phyloP scores from a whole-genome alignment of 2,888 invertebrate species.

The Lissocephala sabroskyi region DNA sequence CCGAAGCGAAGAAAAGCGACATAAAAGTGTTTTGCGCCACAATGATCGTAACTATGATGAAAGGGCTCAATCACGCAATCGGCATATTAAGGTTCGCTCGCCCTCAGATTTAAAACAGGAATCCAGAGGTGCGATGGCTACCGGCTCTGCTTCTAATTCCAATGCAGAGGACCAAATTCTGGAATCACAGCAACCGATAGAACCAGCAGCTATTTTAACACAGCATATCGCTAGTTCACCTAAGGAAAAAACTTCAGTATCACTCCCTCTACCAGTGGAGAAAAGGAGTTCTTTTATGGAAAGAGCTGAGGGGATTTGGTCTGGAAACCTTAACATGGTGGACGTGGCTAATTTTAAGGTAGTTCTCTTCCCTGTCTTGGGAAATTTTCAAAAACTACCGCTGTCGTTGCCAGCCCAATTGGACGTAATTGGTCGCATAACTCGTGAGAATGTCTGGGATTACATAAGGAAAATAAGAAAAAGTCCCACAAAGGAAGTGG shows the following conservation, averaged over 20 bases:
- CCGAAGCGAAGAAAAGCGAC: constrained; percentile 61
- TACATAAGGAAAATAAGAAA: constrained; percentile 93
- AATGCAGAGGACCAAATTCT: constrained; percentile 71
- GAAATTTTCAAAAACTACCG: constrained; percentile 53
- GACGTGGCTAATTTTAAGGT: constrained; percentile 92
- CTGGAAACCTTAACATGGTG: constrained; percentile 90
- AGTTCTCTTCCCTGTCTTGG: constrained; percentile 79
- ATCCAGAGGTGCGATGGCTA: too few relatives aligned
- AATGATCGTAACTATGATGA: too few relatives aligned
- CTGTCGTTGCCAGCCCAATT: constrained; percentile 79
- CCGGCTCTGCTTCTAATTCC: too few relatives aligned
- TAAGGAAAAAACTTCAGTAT: background rate
- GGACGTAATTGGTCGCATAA: constrained; percentile 93
- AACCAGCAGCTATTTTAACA: constrained; percentile 68
- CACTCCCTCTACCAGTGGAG: too few relatives aligned
- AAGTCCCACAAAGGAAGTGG: constrained; percentile 89
- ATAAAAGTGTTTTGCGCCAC: constrained; percentile 44
- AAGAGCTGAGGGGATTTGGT: constrained; percentile 69
- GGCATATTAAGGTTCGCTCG: constrained; percentile 24
- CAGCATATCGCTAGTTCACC: constrained; percentile 31
- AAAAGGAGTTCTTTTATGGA: too few relatives aligned
- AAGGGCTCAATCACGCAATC: constrained; percentile 37
- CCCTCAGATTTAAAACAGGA: too few relatives aligned
- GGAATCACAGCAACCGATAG: constrained; percentile 70
- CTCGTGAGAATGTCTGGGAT: constrained; percentile 92